phyloP scores from a whole-genome alignment of 2,888 invertebrate species.

The Sphinx pinastri region DNA sequence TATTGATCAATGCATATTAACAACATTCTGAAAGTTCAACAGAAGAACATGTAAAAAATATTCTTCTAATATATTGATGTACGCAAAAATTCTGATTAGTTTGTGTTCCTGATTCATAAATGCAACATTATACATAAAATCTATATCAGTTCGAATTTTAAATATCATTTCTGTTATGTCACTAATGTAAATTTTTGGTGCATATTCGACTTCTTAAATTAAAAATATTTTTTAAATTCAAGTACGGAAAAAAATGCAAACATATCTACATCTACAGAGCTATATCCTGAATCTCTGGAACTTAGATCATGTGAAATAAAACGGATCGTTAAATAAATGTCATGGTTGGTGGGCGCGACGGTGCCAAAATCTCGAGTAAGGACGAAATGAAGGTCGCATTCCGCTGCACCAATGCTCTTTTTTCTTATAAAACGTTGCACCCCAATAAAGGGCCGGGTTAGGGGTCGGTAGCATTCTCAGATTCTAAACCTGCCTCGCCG shows the following conservation, averaged over 20 bases:
- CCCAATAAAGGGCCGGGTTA: constrained; percentile 44
- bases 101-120: constrained; percentile 1
- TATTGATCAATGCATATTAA: constrained; percentile 14
- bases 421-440: constrained; percentile 56
- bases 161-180: too few relatives aligned
- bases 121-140: neutral
- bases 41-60: neutral
- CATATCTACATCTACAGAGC: neutral
- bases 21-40: constrained; percentile 1
- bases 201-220: neutral
- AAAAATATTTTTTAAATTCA: neutral
- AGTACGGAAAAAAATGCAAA: neutral
- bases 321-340: constrained; percentile 53
- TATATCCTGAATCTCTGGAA: constrained; percentile 17
- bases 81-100: neutral
- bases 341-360: constrained; percentile 61
- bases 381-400: constrained; percentile 71
- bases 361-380: constrained; percentile 71
- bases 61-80: neutral
- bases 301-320: constrained; percentile 16
- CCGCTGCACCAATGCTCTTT: constrained; percentile 50
- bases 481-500: constrained; percentile 37
- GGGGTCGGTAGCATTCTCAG: constrained; percentile 37
- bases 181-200: too few relatives aligned
- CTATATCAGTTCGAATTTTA: neutral